Conservation (phyloP, 2,888 invertebrate genomes). For the Coleophora deauratella region DNA sequence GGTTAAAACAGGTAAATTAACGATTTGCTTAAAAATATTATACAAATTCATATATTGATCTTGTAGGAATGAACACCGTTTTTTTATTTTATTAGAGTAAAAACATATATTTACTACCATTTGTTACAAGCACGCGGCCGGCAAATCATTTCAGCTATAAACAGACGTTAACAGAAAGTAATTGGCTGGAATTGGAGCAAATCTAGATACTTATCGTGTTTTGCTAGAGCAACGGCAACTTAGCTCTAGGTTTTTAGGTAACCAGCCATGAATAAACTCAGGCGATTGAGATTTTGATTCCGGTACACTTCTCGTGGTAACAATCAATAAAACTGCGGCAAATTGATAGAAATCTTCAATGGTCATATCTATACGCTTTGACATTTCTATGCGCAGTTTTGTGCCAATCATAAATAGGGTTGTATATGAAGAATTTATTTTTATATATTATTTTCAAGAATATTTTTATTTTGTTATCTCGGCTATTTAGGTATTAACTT, state of each 20-base stretch:
- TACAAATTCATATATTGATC: too few species aligned
- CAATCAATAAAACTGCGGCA: constrained; percentile 43
- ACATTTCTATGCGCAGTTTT: constrained; percentile 51
- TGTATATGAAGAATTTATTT: constrained; percentile 39
- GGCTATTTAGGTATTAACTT: too few species aligned
- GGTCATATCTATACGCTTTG: constrained; percentile 51
- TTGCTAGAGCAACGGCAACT: background rate
- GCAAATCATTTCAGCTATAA: background rate
- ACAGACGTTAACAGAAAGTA: constrained; percentile 1
- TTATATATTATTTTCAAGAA: constrained; percentile 28
- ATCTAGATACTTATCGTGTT: constrained; percentile 2
- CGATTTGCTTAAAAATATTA: background rate
- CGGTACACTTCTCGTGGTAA: constrained; percentile 68
- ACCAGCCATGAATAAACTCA: constrained; percentile 6
- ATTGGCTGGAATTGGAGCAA: constrained; percentile 1
- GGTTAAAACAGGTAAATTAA: constrained; percentile 75
- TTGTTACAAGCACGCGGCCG: too few species aligned
- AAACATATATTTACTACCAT: too few species aligned
- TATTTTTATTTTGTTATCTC: too few species aligned
- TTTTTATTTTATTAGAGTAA: too few species aligned
- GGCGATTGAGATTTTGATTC: constrained; percentile 55
- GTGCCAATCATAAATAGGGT: constrained; percentile 34
- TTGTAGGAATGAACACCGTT: too few species aligned
- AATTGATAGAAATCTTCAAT: constrained; percentile 57
- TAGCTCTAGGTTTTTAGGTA: too few species aligned